Percentiles rank a stretch among this genome's conserved stretches.
These are phyloP conservation scores for Trematomus loennbergii DNA, from an alignment of 2,113 vertebrate genomes.

Conservation along the genomic window DNA sequence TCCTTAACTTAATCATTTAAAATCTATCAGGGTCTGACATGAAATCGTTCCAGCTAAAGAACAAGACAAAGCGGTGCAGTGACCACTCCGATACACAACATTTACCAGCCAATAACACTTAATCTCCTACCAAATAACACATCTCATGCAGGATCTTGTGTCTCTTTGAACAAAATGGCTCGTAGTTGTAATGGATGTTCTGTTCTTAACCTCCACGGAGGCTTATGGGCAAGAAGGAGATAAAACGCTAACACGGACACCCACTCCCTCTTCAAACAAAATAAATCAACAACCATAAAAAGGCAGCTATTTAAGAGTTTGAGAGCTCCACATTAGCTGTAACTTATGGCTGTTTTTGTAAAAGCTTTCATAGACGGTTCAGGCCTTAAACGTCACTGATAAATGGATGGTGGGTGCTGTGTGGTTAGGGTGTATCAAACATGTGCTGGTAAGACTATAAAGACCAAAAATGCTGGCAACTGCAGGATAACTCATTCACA, in stretches of 20 bases:
- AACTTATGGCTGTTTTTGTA: slow-evolving; percentile 63
- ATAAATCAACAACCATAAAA: slow-evolving; percentile 72
- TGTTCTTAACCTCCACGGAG: slow-evolving; percentile 47
- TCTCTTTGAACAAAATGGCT: slow-evolving; percentile 50
- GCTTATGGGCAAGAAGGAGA: slow-evolving; percentile 55
- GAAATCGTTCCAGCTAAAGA: slow-evolving; percentile 31
- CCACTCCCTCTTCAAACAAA: slow-evolving; percentile 56
- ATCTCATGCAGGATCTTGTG: slow-evolving; percentile 27
- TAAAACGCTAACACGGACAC: slow-evolving; percentile 53
- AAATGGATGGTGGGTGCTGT: slow-evolving; percentile 59
- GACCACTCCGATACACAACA: slow-evolving; percentile 39
- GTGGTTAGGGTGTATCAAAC: slow-evolving; percentile 65
- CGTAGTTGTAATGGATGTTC: slow-evolving; percentile 49
- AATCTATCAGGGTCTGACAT: slow-evolving; percentile 58
- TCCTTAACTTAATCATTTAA: slow-evolving; percentile 56
- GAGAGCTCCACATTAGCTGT: slow-evolving; percentile 47
- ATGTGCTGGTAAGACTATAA: slow-evolving; percentile 53
- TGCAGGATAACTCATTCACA: slow-evolving; percentile 53
- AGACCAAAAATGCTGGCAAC: slow-evolving; percentile 59
- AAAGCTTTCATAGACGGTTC: slow-evolving; percentile 49
- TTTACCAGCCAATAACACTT: slow-evolving; percentile 55
- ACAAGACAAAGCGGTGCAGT: slow-evolving; percentile 17
- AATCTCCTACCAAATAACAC: slow-evolving; percentile 36
- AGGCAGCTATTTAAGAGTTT: slow-evolving; percentile 59
- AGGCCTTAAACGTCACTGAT: slow-evolving; percentile 51